These are phyloP conservation scores for Menura novaehollandiae DNA, from an alignment of 2,113 vertebrate species.

Conservation along the genomic window DNA sequence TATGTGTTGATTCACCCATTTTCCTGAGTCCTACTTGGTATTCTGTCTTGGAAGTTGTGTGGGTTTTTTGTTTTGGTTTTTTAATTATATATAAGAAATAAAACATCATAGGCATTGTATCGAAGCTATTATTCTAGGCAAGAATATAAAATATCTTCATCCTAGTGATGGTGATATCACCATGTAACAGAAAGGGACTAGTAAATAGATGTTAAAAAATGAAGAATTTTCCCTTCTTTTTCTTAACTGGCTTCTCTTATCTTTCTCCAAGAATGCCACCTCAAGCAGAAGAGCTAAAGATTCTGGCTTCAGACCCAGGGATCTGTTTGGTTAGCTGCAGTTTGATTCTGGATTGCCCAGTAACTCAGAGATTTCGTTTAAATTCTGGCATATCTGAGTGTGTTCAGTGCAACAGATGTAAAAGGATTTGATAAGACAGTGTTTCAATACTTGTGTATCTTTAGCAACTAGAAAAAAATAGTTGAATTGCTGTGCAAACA, in stretches of 20 bases:
- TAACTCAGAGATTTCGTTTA: neutral
- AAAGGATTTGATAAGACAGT: neutral
- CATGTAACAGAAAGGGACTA: neutral
- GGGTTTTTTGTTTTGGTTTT: neutral
- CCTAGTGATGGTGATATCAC: neutral
- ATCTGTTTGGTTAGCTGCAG: neutral
- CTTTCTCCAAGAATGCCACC: conserved; percentile 18
- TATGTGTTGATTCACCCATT: neutral
- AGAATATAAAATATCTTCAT: neutral
- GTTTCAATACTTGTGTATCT: neutral
- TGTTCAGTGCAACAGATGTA: neutral
- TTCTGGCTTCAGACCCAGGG: neutral
- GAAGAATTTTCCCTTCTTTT: neutral
- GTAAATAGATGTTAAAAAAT: neutral
- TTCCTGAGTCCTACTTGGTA: neutral
- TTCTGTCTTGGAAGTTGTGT: neutral
- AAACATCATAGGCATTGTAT: neutral
- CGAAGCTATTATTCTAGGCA: conserved; percentile 36
- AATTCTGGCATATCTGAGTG: neutral
- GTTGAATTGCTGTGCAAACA: neutral
- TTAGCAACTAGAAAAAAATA: neutral
- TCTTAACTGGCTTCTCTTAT: neutral
- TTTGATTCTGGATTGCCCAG: neutral
- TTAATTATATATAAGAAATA: neutral
- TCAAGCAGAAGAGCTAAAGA: neutral